Conservation (phyloP, 2,797 vertebrate species). For the Xenentodon cancila region DNA sequence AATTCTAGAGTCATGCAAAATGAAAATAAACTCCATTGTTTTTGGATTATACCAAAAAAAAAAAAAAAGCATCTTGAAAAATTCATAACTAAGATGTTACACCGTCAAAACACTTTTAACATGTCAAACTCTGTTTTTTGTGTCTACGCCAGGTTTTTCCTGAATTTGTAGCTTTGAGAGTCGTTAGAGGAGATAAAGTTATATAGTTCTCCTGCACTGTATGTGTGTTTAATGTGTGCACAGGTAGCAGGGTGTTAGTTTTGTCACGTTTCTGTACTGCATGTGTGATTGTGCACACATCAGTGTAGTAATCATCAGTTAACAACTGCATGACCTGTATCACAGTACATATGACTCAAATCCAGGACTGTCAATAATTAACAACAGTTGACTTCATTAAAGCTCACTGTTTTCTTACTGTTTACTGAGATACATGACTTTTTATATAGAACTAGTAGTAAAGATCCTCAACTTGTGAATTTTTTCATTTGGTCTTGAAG, state of each 20-base stretch:
- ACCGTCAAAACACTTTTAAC: neutral
- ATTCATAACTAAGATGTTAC: neutral
- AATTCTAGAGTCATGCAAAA: too few relatives aligned
- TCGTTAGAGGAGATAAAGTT: neutral
- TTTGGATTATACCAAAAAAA: neutral
- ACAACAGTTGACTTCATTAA: slow-evolving; percentile 6
- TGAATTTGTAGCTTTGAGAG: neutral
- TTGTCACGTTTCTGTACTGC: slow-evolving; percentile 29
- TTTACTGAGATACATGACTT: neutral
- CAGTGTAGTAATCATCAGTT: slow-evolving; percentile 58
- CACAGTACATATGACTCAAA: slow-evolving; percentile 42
- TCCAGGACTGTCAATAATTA: slow-evolving; percentile 65
- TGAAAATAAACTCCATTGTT: neutral
- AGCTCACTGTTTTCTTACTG: neutral
- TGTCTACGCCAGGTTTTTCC: neutral
- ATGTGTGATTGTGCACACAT: slow-evolving; percentile 9
- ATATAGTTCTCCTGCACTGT: slow-evolving; percentile 26
- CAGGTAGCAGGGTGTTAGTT: slow-evolving; percentile 23
- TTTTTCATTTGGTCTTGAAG: neutral
- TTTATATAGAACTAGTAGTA: too few relatives aligned
- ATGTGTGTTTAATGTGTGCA: slow-evolving; percentile 39
- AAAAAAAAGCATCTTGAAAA: slow-evolving; percentile 1
- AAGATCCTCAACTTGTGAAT: too few relatives aligned
- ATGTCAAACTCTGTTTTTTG: neutral
- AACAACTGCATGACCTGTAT: slow-evolving; percentile 47